A percentile compares a stretch with the other conserved stretches of the same genome.
Evolutionary conservation across 2,113 vertebrate species (phyloP).

Genomic region (Elaphurus davidianus): DNA sequence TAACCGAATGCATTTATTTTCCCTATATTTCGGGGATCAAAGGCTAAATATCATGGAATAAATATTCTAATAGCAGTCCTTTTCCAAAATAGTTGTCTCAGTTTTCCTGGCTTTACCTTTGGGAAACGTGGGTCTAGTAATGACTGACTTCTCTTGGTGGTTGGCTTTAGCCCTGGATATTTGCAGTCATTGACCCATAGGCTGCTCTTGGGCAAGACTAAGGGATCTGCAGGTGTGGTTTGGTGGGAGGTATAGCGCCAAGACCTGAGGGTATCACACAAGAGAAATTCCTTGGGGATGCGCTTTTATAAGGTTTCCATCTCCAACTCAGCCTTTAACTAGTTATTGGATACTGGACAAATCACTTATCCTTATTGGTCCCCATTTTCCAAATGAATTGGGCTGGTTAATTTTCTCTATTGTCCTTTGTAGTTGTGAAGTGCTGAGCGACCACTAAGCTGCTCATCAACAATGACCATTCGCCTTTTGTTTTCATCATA

Average conservation of each 20-base stretch:
- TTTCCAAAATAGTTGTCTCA: neutral
- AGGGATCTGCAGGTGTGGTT: neutral
- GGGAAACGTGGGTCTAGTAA: neutral
- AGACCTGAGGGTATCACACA: neutral
- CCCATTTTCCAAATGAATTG: neutral
- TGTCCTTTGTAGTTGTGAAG: neutral
- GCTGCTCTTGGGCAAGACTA: neutral
- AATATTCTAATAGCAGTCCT: neutral
- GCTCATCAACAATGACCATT: neutral
- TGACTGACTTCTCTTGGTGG: neutral
- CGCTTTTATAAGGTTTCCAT: neutral
- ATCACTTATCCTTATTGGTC: neutral
- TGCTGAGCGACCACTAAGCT: neutral
- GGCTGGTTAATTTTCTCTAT: neutral
- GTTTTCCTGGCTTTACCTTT: neutral
- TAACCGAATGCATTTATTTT: neutral
- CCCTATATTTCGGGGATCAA: neutral
- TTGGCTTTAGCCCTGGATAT: neutral
- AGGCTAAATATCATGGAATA: neutral
- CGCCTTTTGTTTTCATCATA: constrained; percentile 20
- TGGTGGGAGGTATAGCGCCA: neutral
- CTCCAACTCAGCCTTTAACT: neutral
- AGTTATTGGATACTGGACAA: neutral
- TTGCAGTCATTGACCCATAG: neutral
- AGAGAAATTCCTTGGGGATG: neutral